Base-by-base conservation (phyloP, 1,140 invertebrate species). In the Schlechtendalia chinensis region DNA sequence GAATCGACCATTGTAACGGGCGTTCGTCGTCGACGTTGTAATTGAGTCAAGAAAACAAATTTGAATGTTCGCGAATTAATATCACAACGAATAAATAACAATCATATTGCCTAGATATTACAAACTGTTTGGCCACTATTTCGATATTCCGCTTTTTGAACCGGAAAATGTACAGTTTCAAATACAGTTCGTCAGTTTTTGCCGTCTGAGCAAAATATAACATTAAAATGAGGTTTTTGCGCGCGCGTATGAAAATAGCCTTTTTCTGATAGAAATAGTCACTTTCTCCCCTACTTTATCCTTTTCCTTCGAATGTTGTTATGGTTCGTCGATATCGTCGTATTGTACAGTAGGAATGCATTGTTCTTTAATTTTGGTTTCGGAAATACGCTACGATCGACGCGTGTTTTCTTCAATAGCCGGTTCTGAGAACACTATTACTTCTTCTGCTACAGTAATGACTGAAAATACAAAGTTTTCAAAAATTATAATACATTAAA, bases 71-170 rank as follows among this genome's bases (percentile, higher is more conserved):
- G 56, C 53, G 54, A 77, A 59, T 16, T 29, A 24, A 59, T 61
- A 79, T 63, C 75, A 79, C 50, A 79, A 79, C 75, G 63, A 79
- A 79, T 79, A 79, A 61, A 79, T 50, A 79, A 59, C 58, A 79
- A 79, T 63, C 56, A 79, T 63, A 79, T 54, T 59, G 59, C 72
- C 54, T 63, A 39, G 32, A 8, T 39, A 79, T 79, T 58, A 79
- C 75, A n/a, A n/a, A n/a, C n/a, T n/a, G n/a, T n/a, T n/a, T n/a
- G n/a, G n/a, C n/a, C n/a, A n/a, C n/a, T n/a, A n/a, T n/a, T n/a
- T n/a, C n/a, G n/a, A n/a, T n/a, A n/a, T n/a, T n/a, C n/a, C n/a
- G n/a, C n/a, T n/a, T n/a, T n/a, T n/a, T n/a, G n/a, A n/a, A n/a
- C n/a, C n/a, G n/a, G n/a, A n/a, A n/a, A n/a, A n/a, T n/a, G n/a